A percentile compares a stretch with the other conserved stretches of the same genome.
These are phyloP conservation scores for Phoxinus phoxinus DNA, from an alignment of 2,113 vertebrate genomes.

Conservation along the genomic window DNA sequence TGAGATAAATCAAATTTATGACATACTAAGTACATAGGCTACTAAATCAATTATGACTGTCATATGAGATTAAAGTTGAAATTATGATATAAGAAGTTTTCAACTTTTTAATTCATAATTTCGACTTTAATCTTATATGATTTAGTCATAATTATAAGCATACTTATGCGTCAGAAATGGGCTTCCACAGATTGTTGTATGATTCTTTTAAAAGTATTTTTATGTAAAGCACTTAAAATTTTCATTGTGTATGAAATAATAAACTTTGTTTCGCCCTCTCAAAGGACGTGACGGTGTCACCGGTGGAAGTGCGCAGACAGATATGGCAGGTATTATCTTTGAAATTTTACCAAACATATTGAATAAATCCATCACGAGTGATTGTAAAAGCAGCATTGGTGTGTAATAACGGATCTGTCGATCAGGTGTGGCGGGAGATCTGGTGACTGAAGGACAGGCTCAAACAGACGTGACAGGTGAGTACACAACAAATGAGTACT, in stretches of 20 bases:
- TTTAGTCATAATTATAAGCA: too few species aligned
- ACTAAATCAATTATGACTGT: too few species aligned
- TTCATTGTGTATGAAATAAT: not conserved
- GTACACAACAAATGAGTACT: not conserved
- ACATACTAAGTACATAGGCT: too few species aligned
- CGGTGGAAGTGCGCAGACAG: slow-evolving; percentile 29
- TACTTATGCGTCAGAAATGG: too few species aligned
- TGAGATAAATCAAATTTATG: too few species aligned
- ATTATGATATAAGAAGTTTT: too few species aligned
- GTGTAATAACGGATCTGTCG: slow-evolving; percentile 7
- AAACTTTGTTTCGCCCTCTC: not conserved
- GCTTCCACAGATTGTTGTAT: not conserved
- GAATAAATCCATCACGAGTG: not conserved
- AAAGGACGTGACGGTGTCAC: slow-evolving; percentile 38
- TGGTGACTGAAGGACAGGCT: slow-evolving; percentile 50
- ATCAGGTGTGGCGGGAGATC: slow-evolving; percentile 52
- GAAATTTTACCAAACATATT: not conserved
- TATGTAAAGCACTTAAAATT: not conserved
- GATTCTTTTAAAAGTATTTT: not conserved
- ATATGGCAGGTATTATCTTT: slow-evolving; percentile 49
- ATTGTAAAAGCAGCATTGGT: not conserved
- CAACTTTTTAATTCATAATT: too few species aligned
- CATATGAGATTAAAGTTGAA: too few species aligned
- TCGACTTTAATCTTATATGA: too few species aligned
- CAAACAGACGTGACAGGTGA: slow-evolving; percentile 58